A percentile compares a stretch with the other conserved stretches of the same genome.
phyloP scores from a whole-genome alignment of 2,113 vertebrate genomes.

The Nycticorax nycticorax region DNA sequence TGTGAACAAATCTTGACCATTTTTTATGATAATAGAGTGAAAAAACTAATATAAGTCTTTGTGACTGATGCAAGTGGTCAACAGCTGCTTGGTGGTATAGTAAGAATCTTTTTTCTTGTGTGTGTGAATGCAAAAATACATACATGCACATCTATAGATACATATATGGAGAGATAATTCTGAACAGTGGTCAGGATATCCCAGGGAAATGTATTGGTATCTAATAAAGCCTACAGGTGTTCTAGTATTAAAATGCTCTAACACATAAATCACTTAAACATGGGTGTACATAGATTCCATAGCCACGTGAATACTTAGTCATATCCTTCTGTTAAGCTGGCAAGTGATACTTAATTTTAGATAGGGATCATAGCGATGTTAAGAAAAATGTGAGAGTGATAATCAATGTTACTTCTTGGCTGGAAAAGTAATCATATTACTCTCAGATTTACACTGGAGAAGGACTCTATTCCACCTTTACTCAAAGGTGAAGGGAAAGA shows the following conservation, averaged over 20 bases:
- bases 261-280: not conserved
- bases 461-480: not conserved
- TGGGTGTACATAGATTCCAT: not conserved
- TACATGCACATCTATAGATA: not conserved
- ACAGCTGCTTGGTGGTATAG: not conserved
- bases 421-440: not conserved
- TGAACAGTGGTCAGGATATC: not conserved
- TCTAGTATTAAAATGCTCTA: not conserved
- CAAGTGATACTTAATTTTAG: not conserved
- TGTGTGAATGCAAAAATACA: accelerated
- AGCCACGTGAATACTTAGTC: not conserved
- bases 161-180: not conserved
- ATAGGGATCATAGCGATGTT: not conserved
- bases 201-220: not conserved
- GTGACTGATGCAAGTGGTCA: not conserved
- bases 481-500: not conserved
- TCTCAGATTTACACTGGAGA: not conserved
- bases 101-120: not conserved
- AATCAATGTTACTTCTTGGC: not conserved
- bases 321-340: not conserved
- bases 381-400: not conserved
- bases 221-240: not conserved
- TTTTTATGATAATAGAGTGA: not conserved
- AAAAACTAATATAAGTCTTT: not conserved
- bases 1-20: not conserved